Conservation (phyloP, 2,797 vertebrate genomes). For the Pelodytes ibericus region DNA sequence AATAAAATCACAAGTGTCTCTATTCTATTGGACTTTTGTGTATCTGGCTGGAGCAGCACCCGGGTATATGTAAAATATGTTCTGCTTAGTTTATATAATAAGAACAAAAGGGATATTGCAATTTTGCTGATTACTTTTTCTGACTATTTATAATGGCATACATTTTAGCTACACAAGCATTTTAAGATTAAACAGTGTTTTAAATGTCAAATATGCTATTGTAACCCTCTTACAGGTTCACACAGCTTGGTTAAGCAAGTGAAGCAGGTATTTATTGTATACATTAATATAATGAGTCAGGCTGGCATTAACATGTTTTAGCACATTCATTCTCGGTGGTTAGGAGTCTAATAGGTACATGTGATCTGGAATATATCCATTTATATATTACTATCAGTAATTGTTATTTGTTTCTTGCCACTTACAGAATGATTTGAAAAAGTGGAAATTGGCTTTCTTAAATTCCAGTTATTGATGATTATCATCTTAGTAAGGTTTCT, state of each 20-base stretch:
- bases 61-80: too few species aligned
- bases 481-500: too few species aligned
- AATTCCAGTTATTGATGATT: slow-evolving; percentile 46
- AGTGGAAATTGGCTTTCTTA: slow-evolving; percentile 42
- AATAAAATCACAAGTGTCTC: too few species aligned
- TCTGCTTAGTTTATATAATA: too few species aligned
- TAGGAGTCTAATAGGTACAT: slow-evolving; percentile 42
- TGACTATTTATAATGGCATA: not conserved
- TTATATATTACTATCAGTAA: slow-evolving; percentile 42
- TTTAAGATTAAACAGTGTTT: not conserved
- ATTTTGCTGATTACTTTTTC: not conserved
- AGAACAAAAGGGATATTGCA: not conserved
- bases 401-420: slow-evolving; percentile 47
- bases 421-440: slow-evolving; percentile 29
- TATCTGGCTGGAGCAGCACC: too few species aligned
- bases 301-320: slow-evolving; percentile 43
- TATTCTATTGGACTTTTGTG: too few species aligned
- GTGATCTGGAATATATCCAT: slow-evolving; percentile 38
- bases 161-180: not conserved
- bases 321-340: slow-evolving; percentile 15
- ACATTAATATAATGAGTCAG: slow-evolving; percentile 19
- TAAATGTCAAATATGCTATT: slow-evolving; percentile 9
- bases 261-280: slow-evolving; percentile 14
- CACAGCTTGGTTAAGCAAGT: not conserved
- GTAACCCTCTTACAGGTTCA: not conserved